Evolutionary conservation across 2,797 vertebrate genomes (phyloP), one percentile per base, ranked within the genome.

Genomic region (Hapalemur alaotrensis): DNA sequence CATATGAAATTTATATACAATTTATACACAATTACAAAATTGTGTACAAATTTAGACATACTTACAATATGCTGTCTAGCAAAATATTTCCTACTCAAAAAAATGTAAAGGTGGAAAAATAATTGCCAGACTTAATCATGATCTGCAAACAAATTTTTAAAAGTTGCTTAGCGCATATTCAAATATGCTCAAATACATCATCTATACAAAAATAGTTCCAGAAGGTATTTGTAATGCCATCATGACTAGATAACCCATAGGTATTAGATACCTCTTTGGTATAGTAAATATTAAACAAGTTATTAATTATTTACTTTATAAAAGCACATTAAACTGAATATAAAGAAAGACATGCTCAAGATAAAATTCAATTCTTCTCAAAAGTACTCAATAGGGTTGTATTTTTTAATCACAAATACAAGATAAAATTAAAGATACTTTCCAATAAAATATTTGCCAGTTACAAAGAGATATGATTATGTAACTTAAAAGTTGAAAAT

Each of bases 11-110:
- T 70, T 96, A 94, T 93, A 95, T 46, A 93, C 15, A 98, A 97
- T 97, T 97, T 97, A 98, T 98, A 98, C 97, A 98, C 82, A 97
- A 89, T 73, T 86, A 90, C 92, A 98, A 97, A 97, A 98, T 54
- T 98, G 98, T 95, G 98, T 90, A 95, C 90, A 94, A 98, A 98
- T 97, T 97, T 97, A 98, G 97, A 98, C 95, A 99, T 92, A 98
- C 98, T 97, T 96, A 98, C 98, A 98, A 98, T 98, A 98, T 96
- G 97, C 97, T 98, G 70, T 97, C 95, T 98, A 98, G 95, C 94
- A 98, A 97, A 97, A 97, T 89, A 98, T 92, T 97, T 97, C 83
- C 97, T 96, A 98, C 91, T 98, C 84, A 97, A 97, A 97, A 98
- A 98, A 97, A 98, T 96, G 92, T 95, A 94, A 98, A 97, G 96